Percentiles rank a stretch among this genome's conserved stretches.
These are phyloP conservation scores for Cebus imitator DNA, from an alignment of 2,113 vertebrate genomes.

Conservation along the genomic window DNA sequence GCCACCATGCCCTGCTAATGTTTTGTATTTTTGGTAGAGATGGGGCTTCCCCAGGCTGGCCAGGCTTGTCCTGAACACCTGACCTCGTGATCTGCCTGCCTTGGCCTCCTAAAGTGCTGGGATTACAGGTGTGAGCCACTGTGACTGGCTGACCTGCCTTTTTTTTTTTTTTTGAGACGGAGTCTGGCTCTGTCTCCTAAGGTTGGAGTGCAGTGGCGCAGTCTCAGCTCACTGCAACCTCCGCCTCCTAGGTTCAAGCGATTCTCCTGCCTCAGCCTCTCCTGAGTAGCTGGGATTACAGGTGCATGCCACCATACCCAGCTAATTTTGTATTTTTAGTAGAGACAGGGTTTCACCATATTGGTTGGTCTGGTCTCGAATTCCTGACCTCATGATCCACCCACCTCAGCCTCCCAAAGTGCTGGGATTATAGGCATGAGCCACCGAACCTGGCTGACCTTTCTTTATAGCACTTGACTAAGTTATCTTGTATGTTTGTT, in stretches of 20 bases:
- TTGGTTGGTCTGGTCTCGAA: no score
- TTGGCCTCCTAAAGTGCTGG: no score
- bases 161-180: neutral
- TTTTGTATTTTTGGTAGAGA: no score
- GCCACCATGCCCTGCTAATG: no score
- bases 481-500: constrained; percentile 14
- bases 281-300: neutral
- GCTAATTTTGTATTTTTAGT: no score
- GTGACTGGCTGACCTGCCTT: neutral
- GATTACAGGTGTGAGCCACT: neutral
- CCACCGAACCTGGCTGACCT: neutral
- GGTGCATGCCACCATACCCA: no score
- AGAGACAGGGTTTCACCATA: no score
- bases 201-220: neutral
- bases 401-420: no score
- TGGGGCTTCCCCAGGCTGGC: no score
- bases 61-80: no score
- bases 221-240: neutral
- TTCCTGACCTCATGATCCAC: no score
- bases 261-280: neutral
- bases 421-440: neutral
- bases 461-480: neutral
- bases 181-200: neutral
- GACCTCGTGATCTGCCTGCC: no score
- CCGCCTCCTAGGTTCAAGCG: neutral